Base-by-base conservation (phyloP, 2,888 invertebrate species). In the Athalia cordata region DNA sequence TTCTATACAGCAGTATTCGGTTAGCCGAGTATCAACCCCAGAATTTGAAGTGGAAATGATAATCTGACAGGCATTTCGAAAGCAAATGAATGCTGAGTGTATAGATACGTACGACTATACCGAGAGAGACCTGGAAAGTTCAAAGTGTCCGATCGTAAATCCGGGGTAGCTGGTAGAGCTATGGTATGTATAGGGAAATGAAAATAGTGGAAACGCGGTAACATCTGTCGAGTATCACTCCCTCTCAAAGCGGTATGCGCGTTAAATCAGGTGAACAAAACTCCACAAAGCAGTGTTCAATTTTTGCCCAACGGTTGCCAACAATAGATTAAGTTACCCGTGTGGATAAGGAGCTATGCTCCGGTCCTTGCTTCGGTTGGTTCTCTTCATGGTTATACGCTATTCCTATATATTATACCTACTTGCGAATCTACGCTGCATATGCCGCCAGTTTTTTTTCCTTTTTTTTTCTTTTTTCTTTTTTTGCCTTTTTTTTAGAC, bases 201-300 rank as follows among this genome's bases (percentile, higher is more conserved):
- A 64, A 75, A 75, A 75, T 75, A 75, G 75, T 75, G 64, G 75
- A 82, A 84, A 83, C 82, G 82, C 79, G 81, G 80, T 85, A 88
- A 87, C 89, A 89, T 88, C 89, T 89, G 89, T 88, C 88, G 85
- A 86, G 87, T 88, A 88, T 89, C 89, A 87, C 88, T 87, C 88
- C 86, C 85, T 82, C 83, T 78, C 78, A 79, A 74, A 47, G 79
- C 83, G 83, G 78, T 86, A 83, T 89, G 84, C 86, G 86, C 85
- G 89, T 87, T 88, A 87, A 89, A 88, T 89, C 89, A 89, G 87
- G 87, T 89, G 88, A 85, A 85, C 85, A 2, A 81, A 82, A 75
- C 62, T 50, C 75, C 49, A 75, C 75, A 75, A 75, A 75, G 75
- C 75, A 75, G 75, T 75, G 75, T 50, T 75, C 75, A 75, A 75